Base-by-base conservation (phyloP, 2,888 invertebrate genomes). In the Campoplex nolae region DNA sequence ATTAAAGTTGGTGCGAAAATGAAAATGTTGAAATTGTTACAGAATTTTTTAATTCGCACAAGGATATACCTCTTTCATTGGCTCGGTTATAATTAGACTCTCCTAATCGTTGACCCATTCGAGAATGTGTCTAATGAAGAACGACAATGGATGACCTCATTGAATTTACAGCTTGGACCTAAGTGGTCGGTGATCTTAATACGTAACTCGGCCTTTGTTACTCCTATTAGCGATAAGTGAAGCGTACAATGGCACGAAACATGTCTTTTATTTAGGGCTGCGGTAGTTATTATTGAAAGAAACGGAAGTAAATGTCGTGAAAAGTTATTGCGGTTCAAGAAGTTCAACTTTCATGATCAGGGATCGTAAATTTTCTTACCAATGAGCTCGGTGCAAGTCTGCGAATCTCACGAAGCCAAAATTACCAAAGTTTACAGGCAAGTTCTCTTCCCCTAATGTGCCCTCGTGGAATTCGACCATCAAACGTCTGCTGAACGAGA, bases 301-400 rank as follows among this genome's bases (percentile, higher is more conserved):
- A 48, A 82, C 67, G 35, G 65, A 32, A 70, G 51, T 48, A 18
- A 51, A 45, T 51, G 78, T 54, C 75, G 23, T 71, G 35, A 62
- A 71, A 65, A 79, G 35, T 67, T 45, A 38, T 65, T 54, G 56
- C 23, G 54, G 51, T 54, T 38, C 38, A 28, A 89, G 88, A 81
- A 85, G 82, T 88, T 88, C 80, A 90, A 88, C 87, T 88, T 88
- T 83, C 87, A 84, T 88, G 82, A 83, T 85, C 74, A 82, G 73
- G 88, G 85, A 67, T 90, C 89, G 89, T 89, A 90, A 91, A 89
- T 88, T 86, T 89, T 87, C 88, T 89, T 90, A 88, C 85, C 84
- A 80, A 58, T 62, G 54, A 84, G 71, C 67, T 54, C 79, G 48
- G 54, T 65, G 32, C 54, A 73, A 68, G 23, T 68, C 35, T 65